Base-by-base conservation (phyloP, 1,140 invertebrate genomes). In the Ylistrum balloti region DNA sequence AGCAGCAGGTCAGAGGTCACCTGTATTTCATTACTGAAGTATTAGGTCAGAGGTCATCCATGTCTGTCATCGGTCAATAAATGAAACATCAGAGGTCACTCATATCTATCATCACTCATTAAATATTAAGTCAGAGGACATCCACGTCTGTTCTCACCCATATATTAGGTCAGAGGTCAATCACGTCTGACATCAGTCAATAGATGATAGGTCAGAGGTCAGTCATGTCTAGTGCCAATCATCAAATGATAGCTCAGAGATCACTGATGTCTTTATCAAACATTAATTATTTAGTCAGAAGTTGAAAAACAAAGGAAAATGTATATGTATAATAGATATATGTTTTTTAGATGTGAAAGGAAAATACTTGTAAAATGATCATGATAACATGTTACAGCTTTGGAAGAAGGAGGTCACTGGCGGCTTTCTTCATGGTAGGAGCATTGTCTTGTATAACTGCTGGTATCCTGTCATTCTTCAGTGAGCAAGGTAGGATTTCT, bases 321-420 rank as follows among this genome's bases (percentile, higher is more conserved):
- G n/a, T n/a, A n/a, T n/a, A n/a, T n/a, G n/a, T n/a, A n/a, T n/a
- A n/a, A n/a, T n/a, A n/a, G n/a, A n/a, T n/a, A n/a, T n/a, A n/a
- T n/a, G n/a, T n/a, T n/a, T n/a, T n/a, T n/a, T n/a, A n/a, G n/a
- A n/a, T n/a, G n/a, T n/a, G n/a, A n/a, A n/a, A n/a, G n/a, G n/a
- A n/a, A n/a, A n/a, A n/a, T n/a, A n/a, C n/a, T n/a, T n/a, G n/a
- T n/a, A n/a, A n/a, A n/a, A n/a, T n/a, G n/a, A n/a, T n/a, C n/a
- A n/a, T n/a, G n/a, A n/a, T n/a, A n/a, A n/a, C n/a, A n/a, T n/a
- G n/a, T n/a, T n/a, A 28, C 93, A 96, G 97, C 91, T 98, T 97
- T 97, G 98, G 98, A 5, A 96, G 98, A 34, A 94, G 93, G 89
- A 93, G 86, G 33, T 94, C 94, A 0, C 35, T 95, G 85, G 34